phyloP scores from a whole-genome alignment of 2,888 invertebrate genomes.

The Cistogaster globosa region DNA sequence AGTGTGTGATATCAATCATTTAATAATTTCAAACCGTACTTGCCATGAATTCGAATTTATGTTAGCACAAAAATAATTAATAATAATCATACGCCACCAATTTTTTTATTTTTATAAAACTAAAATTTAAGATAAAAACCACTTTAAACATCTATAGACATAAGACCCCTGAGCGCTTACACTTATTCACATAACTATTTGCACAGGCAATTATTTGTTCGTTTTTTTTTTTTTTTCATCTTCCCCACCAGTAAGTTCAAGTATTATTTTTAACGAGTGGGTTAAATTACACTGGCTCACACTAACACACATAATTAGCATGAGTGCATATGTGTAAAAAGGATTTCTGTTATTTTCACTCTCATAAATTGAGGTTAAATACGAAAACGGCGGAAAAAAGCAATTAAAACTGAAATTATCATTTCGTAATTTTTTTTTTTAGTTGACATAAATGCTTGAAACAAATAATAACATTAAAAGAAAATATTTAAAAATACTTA shows the following conservation, averaged over 20 bases:
- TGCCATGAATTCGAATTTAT: too few relatives aligned
- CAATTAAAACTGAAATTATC: slow-evolving; percentile 52
- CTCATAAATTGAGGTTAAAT: slow-evolving; percentile 68
- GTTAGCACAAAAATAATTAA: not conserved
- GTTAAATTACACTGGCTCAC: not conserved
- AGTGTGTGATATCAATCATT: too few relatives aligned
- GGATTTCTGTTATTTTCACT: slow-evolving; percentile 31
- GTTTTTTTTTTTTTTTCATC: slow-evolving; percentile 21
- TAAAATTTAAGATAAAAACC: not conserved
- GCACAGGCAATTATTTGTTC: slow-evolving; percentile 64
- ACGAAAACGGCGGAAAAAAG: slow-evolving; percentile 26
- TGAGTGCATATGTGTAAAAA: slow-evolving; percentile 16
- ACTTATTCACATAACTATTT: not conserved
- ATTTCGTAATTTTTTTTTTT: slow-evolving; percentile 54
- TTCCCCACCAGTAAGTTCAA: slow-evolving; percentile 56
- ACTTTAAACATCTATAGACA: slow-evolving; percentile 14
- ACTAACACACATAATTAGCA: not conserved
- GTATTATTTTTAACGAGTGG: slow-evolving; percentile 43
- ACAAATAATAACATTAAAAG: not conserved
- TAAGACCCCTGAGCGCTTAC: not conserved
- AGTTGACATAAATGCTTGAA: slow-evolving; percentile 38
- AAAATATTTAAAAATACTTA: too few relatives aligned
- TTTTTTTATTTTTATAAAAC: not conserved
- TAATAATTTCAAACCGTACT: too few relatives aligned
- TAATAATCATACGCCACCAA: slow-evolving; percentile 3